Conservation (phyloP, 2,888 invertebrate species). For the Macaria liturata region DNA sequence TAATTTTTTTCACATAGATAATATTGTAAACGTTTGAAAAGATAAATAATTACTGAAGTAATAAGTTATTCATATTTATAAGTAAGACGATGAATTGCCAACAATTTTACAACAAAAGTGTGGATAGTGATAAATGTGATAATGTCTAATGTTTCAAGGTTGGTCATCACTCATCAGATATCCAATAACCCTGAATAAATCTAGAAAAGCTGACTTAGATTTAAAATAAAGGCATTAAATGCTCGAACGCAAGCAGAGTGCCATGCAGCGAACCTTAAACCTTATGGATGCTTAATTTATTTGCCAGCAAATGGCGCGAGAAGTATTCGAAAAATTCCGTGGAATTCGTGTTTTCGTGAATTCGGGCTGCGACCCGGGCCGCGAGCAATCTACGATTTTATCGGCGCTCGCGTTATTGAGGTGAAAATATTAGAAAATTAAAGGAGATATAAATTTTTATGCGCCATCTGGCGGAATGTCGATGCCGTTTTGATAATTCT, state of each 20-base stretch:
- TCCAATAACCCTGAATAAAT: no score
- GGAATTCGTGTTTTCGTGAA: conserved; percentile 18
- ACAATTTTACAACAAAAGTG: no score
- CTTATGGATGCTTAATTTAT: conserved; percentile 25
- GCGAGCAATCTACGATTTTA: conserved; percentile 27
- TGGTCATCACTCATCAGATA: no score
- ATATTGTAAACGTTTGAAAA: no score
- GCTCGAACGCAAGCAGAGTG: conserved; percentile 13
- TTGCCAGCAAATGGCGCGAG: conserved; percentile 24
- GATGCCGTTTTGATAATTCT: no score
- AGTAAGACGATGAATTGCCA: no score
- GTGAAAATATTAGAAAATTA: conserved; percentile 31
- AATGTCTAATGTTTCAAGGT: no score
- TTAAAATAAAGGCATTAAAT: conserved; percentile 3
- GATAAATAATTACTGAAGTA: no score
- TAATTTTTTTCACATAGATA: no score
- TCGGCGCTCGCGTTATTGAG: conserved; percentile 26
- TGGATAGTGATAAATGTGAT: no score
- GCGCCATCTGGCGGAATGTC: conserved; percentile 12
- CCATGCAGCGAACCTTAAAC: conserved; percentile 21
- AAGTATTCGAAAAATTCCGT: conserved; percentile 23
- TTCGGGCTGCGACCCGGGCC: conserved; percentile 19
- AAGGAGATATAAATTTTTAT: conserved; percentile 18
- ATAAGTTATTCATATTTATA: no score
- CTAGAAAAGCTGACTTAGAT: no score